These are phyloP conservation scores for Coptotermes formosanus DNA, from an alignment of 1,140 invertebrate genomes.

Conservation along the genomic window DNA sequence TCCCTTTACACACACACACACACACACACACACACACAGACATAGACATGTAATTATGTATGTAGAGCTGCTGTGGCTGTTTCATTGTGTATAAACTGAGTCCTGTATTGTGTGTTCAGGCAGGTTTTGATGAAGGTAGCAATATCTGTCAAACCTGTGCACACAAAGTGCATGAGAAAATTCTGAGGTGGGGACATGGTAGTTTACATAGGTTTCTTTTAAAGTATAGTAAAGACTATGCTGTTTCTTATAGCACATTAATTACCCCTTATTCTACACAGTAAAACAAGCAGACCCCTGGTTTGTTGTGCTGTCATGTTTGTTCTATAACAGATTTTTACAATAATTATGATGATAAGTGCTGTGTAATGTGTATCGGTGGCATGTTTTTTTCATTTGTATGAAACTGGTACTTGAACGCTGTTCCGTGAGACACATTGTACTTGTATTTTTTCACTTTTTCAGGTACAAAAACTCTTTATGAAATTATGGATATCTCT, in stretches of 20 bases:
- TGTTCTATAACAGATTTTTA: not conserved
- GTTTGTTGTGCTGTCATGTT: not conserved
- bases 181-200: not conserved
- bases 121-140: not conserved
- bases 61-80: not conserved
- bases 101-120: not conserved
- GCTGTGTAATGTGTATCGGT: not conserved
- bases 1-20: not conserved
- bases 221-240: not conserved
- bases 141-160: not conserved
- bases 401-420: not conserved
- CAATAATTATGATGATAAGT: not conserved
- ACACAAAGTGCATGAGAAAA: not conserved
- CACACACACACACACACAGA: too few species aligned
- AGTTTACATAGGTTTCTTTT: not conserved
- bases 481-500: not conserved
- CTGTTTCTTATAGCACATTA: not conserved
- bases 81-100: not conserved
- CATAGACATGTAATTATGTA: not conserved
- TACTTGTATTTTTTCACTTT: constrained; percentile 17
- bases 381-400: not conserved
- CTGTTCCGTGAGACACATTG: not conserved
- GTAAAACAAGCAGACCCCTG: not conserved
- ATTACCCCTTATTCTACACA: not conserved
- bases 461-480: not conserved